phyloP scores from a whole-genome alignment of 1,140 invertebrate species.

The Papilio helenus region DNA sequence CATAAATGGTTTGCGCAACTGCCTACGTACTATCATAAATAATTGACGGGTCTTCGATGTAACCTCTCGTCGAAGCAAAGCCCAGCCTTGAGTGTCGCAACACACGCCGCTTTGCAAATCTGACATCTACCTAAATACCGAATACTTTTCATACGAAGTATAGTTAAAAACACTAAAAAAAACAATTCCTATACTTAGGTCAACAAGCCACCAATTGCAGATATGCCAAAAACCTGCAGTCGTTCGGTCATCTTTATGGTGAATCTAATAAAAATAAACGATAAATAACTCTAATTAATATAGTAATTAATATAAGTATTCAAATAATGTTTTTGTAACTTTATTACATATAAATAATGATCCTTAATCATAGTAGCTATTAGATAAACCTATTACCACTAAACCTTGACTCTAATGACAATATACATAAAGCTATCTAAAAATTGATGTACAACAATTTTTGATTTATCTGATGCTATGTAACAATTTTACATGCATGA shows the following conservation, averaged over 20 bases:
- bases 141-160: not conserved
- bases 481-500: too few species aligned
- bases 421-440: not conserved
- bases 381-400: not conserved
- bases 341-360: not conserved
- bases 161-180: not conserved
- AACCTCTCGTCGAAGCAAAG: constrained; percentile 32
- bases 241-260: too few species aligned
- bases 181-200: not conserved
- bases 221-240: too few species aligned
- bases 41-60: constrained; percentile 31
- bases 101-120: constrained; percentile 23
- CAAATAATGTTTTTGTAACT: not conserved
- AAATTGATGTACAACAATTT: too few species aligned
- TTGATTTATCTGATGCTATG: too few species aligned
- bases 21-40: constrained; percentile 14
- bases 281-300: too few species aligned
- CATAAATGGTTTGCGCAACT: constrained; percentile 19
- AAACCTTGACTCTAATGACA: constrained; percentile 5
- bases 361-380: not conserved
- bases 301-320: too few species aligned
- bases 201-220: too few species aligned
- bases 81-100: constrained; percentile 37
- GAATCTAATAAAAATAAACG: too few species aligned
- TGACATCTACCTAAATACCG: constrained; percentile 13